Evolutionary conservation across 2,888 invertebrate genomes (phyloP).

Genomic region (Drosophila phalerata): DNA sequence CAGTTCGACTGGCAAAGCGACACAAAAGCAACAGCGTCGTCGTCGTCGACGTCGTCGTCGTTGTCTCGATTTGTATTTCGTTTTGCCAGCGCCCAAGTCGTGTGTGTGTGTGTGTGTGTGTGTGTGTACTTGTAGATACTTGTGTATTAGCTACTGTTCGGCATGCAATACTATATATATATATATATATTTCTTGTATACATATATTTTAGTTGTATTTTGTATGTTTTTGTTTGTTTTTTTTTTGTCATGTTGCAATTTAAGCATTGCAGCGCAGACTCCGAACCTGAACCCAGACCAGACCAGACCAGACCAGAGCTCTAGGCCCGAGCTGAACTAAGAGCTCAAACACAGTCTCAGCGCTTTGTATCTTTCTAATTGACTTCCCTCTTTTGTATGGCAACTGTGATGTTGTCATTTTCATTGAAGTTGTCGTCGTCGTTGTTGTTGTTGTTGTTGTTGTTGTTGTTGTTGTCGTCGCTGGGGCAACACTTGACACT

Average conservation of each 20-base stretch:
- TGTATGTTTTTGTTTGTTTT: conserved; percentile 1
- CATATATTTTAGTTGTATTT: conserved; percentile 18
- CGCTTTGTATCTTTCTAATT: conserved; percentile 78
- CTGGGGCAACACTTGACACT: conserved; percentile 81
- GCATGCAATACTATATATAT: conserved; percentile 44
- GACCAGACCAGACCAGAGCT: no score
- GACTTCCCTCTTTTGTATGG: conserved; percentile 80
- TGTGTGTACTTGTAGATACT: conserved; percentile 63
- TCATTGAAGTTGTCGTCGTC: conserved; percentile 56
- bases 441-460: conserved; percentile 65
- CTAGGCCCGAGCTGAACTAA: neutral
- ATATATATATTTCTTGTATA: conserved; percentile 17
- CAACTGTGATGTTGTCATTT: conserved; percentile 60
- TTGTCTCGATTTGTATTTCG: conserved; percentile 76
- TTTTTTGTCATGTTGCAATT: conserved; percentile 62
- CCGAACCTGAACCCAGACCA: conserved; percentile 23
- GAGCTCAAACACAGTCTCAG: conserved; percentile 15
- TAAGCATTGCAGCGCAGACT: conserved; percentile 46
- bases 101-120: no score
- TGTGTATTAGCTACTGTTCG: conserved; percentile 75
- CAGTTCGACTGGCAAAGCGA: conserved; percentile 75
- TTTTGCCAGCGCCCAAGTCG: conserved; percentile 52
- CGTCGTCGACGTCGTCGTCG: conserved; percentile 1
- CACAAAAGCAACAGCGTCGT: conserved; percentile 53
- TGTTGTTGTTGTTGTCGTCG: conserved; percentile 56